Conservation (phyloP, 2,797 vertebrate genomes). For the Sebastolobus altivelis region DNA sequence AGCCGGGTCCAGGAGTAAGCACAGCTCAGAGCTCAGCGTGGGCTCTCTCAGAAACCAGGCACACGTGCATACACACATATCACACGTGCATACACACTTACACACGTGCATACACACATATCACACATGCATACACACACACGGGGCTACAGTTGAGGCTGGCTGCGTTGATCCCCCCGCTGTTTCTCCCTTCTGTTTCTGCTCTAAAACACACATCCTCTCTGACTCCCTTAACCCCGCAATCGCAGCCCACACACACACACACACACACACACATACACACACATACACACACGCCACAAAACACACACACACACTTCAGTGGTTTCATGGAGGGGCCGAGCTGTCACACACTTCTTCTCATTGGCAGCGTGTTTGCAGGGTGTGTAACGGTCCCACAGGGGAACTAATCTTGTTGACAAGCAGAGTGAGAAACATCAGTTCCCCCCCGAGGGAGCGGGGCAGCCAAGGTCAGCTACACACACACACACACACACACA, state of each 20-base stretch:
- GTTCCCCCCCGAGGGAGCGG: slow-evolving; percentile 52
- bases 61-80: slow-evolving; percentile 31
- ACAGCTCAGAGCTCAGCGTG: slow-evolving; percentile 72
- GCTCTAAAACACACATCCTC: slow-evolving; percentile 76
- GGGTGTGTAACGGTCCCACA: slow-evolving; percentile 71
- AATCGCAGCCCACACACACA: slow-evolving; percentile 29
- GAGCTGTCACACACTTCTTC: slow-evolving; percentile 67
- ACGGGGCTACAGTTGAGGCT: slow-evolving; percentile 61
- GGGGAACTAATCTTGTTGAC: slow-evolving; percentile 81
- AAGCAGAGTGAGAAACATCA: slow-evolving; percentile 80
- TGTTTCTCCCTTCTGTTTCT: slow-evolving; percentile 77
- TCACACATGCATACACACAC: no score
- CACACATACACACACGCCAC: slow-evolving; percentile 19
- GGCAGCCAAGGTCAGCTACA: slow-evolving; percentile 64
- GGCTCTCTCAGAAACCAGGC: slow-evolving; percentile 45
- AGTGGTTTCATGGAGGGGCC: slow-evolving; percentile 52
- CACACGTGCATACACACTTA: slow-evolving; percentile 28
- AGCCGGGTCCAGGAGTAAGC: slow-evolving; percentile 65
- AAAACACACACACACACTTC: slow-evolving; percentile 24
- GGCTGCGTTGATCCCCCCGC: slow-evolving; percentile 71
- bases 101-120: no score
- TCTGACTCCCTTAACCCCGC: slow-evolving; percentile 63
- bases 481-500: slow-evolving; percentile 30
- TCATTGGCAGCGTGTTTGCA: slow-evolving; percentile 63
- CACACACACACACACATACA: slow-evolving; percentile 23